Conservation (phyloP, 2,113 vertebrate species). For the Campylomormyrus tamandua region DNA sequence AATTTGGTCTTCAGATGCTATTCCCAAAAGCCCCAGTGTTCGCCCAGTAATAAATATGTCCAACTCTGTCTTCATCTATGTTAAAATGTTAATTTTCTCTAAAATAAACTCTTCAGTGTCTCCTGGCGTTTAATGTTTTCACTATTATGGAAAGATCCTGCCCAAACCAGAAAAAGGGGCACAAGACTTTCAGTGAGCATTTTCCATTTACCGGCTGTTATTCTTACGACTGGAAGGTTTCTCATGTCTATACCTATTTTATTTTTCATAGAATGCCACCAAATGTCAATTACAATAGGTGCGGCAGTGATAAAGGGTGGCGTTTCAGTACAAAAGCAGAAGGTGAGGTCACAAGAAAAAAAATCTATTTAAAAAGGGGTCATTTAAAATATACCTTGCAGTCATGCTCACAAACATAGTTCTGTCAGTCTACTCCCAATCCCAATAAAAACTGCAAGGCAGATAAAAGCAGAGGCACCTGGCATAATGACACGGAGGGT, state of each 20-base stretch:
- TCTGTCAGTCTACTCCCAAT: not conserved
- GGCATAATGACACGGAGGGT: not conserved
- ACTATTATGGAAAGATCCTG: not conserved
- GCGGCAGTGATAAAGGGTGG: not conserved
- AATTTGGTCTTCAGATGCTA: not conserved
- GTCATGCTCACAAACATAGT: not conserved
- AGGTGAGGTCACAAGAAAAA: not conserved
- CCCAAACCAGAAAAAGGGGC: not conserved
- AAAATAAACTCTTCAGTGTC: not conserved
- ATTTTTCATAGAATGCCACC: not conserved
- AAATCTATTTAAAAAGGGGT: not conserved
- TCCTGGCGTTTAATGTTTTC: not conserved
- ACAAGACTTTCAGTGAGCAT: not conserved
- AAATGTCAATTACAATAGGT: not conserved
- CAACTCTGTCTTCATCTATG: not conserved
- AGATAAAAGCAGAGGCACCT: not conserved
- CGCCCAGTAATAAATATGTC: not conserved
- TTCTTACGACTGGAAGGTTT: not conserved
- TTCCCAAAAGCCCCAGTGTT: not conserved
- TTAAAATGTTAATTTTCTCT: not conserved
- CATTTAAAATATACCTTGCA: not conserved
- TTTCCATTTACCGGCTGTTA: not conserved
- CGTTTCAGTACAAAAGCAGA: not conserved
- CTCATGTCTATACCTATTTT: not conserved
- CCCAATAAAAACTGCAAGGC: not conserved